Evolutionary conservation across 2,797 vertebrate species (phyloP), one percentile per base, ranked within the genome.

Genomic region (Aulostomus chinensis): DNA sequence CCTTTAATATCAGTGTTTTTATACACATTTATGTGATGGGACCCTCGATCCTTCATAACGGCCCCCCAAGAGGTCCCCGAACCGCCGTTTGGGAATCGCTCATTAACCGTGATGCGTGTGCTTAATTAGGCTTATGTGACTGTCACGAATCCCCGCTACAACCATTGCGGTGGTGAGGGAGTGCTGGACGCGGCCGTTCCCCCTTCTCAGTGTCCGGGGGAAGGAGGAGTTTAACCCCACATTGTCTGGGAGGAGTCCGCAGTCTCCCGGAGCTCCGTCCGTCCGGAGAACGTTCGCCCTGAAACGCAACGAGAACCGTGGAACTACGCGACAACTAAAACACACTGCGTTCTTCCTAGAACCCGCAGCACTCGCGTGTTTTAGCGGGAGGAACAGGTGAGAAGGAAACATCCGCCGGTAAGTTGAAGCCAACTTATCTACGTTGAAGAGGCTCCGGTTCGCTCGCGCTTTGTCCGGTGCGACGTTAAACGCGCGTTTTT

Each of bases 181-280:
- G 12, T 12, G 7, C 7, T 12, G 1, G 4, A 10, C 36, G 5
- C 57, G 5, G 26, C 64, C 69, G 70, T 58, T 48, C 40, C 42
- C 47, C 14, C 42, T 20, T 11, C 41, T 50, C 30, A 25, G 40
- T 6, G 46, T 5, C 49, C 5, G 68, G 33, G 41, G 57, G 70
- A 70, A 73, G 88, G 86, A 78, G 88, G 85, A 80, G 86, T 87
- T 86, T 81, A 87, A 82, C 84, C 84, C 85, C 71, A 70, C 82
- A 58, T 17, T 80, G 80, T 82, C 81, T 81, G 86, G 85, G 83
- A 87, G 84, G 88, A 88, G 87, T 57, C 75, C 71, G 74, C 62
- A 63, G 57, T 68, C 68, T 80, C 72, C 16, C 13, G 59, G 66
- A 61, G 71, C 69, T 69, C 58, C 45, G 80, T 84, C 71, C 67